Base-by-base conservation (phyloP, 35 echinoderm and acorn worm species). In the Heliocidaris tuberculata region DNA sequence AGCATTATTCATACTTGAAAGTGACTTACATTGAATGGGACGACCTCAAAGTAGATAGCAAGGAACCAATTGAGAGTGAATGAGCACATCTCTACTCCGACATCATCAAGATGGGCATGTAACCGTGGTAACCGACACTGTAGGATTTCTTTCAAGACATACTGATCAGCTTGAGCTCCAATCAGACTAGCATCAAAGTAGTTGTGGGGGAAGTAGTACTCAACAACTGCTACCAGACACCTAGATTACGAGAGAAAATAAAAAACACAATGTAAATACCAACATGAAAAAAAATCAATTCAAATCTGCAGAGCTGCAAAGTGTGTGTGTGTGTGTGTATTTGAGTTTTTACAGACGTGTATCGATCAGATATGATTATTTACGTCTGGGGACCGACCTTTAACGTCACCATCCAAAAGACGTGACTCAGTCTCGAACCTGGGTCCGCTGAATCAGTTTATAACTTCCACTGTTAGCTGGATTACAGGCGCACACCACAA, bases 21-120 rank as follows among this genome's bases (percentile, higher is more conserved):
- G 1, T 52, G 10, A 96, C 95, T 95, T 93, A 99, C 98, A 92
- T 96, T 95, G 86, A 99, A 99, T 71, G 98, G 98, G 48, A 99
- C 97, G 24, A 95, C 96, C 85, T 99, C 97, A 95, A 97, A 99
- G 94, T 97, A 99, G 92, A 99, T 97, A 50, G 96, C 97, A 48
- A 99, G 96, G 93, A 99, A 99, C 98, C 98, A 99, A 94, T 99
- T 99, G 32, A 99, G 96, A 15, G 98, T 99, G 95, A 99, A 97
- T 13, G 98, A 97, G 50, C 95, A 99, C 96, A 99, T 97, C 92
- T 99, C 98, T 61, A 99, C 96, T 3, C 97, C 98, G 30, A 99
- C 95, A 56, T 97, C 97, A 88, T 97, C 95, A 32, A 99, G 97
- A 60, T 99, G 98, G 30, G 93, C 90, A 35, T 99, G 98, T 31